These are phyloP conservation scores for Propithecus deckenii DNA, from an alignment of 2,797 vertebrate genomes.

Conservation along the genomic window DNA sequence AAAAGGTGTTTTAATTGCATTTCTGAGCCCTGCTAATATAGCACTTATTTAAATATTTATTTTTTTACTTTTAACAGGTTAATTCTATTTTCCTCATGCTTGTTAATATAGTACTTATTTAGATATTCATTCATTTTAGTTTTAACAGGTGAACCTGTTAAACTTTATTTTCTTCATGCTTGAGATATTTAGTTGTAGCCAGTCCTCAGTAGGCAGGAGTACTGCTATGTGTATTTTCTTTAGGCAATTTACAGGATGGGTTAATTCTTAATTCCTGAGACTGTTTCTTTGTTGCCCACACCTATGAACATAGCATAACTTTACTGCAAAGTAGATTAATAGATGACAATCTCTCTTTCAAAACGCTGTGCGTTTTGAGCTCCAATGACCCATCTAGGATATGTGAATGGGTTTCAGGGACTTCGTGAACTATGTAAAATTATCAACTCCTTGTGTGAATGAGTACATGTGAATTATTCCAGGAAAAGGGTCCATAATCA, in stretches of 20 bases:
- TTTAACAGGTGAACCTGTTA: not conserved
- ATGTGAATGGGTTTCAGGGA: not conserved
- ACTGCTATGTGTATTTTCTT: not conserved
- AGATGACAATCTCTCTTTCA: not conserved
- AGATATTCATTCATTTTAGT: not conserved
- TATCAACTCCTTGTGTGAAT: not conserved
- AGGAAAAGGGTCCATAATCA: not conserved
- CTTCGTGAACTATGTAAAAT: not conserved
- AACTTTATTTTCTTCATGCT: not conserved
- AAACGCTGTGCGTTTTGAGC: not conserved
- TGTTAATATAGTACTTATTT: not conserved
- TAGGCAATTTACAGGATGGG: not conserved
- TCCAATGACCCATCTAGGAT: not conserved
- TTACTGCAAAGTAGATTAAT: not conserved
- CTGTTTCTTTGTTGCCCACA: not conserved
- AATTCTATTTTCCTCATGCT: not conserved
- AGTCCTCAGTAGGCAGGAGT: not conserved
- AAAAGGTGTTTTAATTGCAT: not conserved
- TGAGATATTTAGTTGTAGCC: not conserved
- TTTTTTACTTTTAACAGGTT: not conserved
- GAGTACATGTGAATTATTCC: not conserved
- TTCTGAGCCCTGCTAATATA: not conserved
- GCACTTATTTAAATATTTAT: not conserved
- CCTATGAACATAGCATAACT: not conserved
- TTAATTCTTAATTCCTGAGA: slow-evolving; percentile 31